Base-by-base conservation (phyloP, 2,888 invertebrate species). In the Thumatha senex region DNA sequence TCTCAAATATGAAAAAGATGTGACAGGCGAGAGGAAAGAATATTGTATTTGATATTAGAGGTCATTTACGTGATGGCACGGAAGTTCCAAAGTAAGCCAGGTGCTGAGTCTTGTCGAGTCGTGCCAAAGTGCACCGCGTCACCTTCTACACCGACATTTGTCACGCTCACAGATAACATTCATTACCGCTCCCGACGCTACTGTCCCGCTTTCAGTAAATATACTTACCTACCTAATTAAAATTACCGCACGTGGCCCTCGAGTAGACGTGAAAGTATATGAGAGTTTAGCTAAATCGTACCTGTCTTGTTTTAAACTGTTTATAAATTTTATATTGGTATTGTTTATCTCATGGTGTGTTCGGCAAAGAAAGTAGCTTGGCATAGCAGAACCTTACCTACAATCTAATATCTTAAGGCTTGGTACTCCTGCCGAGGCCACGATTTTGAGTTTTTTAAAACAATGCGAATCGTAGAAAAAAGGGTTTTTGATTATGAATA, bases 201-300 rank as follows among this genome's bases (percentile, higher is more conserved):
- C 70, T 67, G 72, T 77, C 81, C 77, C 79, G 76, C 18, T 82
- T 78, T 78, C 80, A 70, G 78, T 81, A 84, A 86, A 86, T 84
- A 85, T 83, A 82, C 80, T 88, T 89, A 86, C 84, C 84, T 83
- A 82, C 80, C 88, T 89, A 88, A 89, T 89, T 89, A 89, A 88
- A 89, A 89, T 87, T 85, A 84, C 83, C 85, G 74, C 84, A 82
- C 82, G 76, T 74, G 67, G 67, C 80, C 76, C 74, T 56, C 56
- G 76, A 78, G 80, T 70, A 72, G 78, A 82, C 73, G 65, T 61
- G 75, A 76, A 73, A 73, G 65, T 71, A 70, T 77, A 78, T 78
- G 76, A 78, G 83, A 80, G 69, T 80, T 80, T 76, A 56, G 46
- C 54, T 56, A 67, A 67, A 74, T 70, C 66, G 70, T 63, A 55